Conservation (phyloP, 2,888 invertebrate species). For the Macrosiphum euphorbiae region DNA sequence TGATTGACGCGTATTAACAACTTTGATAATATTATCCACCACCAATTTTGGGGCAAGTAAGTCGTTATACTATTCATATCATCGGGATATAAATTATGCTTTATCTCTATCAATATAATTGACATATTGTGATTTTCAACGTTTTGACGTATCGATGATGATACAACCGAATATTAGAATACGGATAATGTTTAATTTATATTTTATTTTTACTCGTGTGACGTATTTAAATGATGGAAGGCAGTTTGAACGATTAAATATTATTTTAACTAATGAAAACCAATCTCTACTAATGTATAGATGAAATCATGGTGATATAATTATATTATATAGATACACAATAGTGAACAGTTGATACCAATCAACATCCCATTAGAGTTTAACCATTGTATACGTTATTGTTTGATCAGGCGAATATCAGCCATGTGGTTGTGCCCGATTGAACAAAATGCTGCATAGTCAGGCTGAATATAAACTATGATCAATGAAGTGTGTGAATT, state of each 20-base stretch:
- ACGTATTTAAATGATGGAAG: no score
- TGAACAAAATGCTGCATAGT: neutral
- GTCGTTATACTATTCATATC: neutral
- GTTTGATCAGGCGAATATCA: neutral
- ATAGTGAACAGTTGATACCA: neutral
- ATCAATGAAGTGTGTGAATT: slow-evolving; percentile 30
- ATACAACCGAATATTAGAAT: neutral
- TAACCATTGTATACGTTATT: neutral
- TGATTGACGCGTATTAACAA: neutral
- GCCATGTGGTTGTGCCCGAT: neutral
- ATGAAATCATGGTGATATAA: neutral
- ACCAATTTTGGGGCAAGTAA: neutral
- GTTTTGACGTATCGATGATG: neutral
- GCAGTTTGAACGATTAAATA: neutral
- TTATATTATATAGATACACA: neutral
- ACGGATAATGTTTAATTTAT: neutral
- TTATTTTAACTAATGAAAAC: neutral
- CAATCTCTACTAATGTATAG: neutral
- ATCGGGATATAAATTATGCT: neutral
- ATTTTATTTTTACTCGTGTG: neutral
- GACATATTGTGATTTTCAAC: neutral
- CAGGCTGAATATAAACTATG: neutral
- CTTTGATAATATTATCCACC: neutral
- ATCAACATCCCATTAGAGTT: neutral
- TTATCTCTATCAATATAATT: neutral